Evolutionary conservation across 2,113 vertebrate genomes (phyloP).

Genomic region (Macroglossus sobrinus): DNA sequence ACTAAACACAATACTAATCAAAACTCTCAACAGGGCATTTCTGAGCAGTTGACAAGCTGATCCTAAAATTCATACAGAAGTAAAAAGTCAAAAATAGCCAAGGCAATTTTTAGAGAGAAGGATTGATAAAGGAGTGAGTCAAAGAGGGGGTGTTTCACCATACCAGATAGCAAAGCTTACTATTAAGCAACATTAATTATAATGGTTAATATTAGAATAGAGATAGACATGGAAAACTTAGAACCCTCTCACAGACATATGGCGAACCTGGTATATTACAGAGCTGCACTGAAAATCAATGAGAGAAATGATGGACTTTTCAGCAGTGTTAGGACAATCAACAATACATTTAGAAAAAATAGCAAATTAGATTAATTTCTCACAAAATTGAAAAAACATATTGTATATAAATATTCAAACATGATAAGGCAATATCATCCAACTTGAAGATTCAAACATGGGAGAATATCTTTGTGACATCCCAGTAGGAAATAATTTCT

Average conservation of each 20-base stretch:
- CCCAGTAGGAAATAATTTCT: not conserved
- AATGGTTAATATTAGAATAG: not conserved
- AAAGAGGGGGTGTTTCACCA: not conserved
- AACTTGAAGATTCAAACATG: not conserved
- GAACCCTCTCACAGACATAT: not conserved
- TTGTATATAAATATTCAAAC: not conserved
- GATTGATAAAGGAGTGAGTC: not conserved
- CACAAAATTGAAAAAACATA: not conserved
- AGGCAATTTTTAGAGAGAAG: not conserved
- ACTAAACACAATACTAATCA: not conserved
- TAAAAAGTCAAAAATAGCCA: not conserved
- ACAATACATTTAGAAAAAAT: not conserved
- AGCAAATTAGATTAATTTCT: not conserved
- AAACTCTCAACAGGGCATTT: not conserved
- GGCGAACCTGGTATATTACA: not conserved
- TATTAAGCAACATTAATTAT: not conserved
- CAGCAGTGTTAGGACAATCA: not conserved
- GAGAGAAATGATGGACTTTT: not conserved
- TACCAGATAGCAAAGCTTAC: not conserved
- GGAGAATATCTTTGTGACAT: not conserved
- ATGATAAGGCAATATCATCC: not conserved
- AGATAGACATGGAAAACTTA: not conserved
- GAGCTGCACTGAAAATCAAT: not conserved
- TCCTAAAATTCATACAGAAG: not conserved
- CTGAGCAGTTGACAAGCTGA: not conserved